Conservation (phyloP, 2,888 invertebrate genomes). For the Reticulitermes lucifugus region DNA sequence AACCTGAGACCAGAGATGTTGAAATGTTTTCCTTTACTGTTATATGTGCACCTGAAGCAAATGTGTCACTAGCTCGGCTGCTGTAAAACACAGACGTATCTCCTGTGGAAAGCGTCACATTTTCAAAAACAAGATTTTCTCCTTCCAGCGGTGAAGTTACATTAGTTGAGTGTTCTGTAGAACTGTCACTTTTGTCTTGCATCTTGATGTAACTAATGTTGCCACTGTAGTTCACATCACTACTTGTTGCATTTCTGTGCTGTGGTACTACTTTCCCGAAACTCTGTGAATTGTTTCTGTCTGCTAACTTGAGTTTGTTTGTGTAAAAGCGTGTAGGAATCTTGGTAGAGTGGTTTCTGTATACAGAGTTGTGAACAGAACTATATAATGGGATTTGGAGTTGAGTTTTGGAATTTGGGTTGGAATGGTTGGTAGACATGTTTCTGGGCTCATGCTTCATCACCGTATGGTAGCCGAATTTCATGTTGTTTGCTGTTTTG, state of each 20-base stretch:
- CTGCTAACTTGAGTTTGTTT: not conserved
- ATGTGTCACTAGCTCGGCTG: constrained; percentile 49
- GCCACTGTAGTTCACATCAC: not conserved
- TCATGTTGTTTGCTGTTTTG: not conserved
- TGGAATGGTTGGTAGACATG: not conserved
- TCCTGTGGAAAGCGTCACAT: constrained; percentile 21
- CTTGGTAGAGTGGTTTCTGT: not conserved
- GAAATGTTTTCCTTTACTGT: constrained; percentile 63
- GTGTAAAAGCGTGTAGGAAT: not conserved
- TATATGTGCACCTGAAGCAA: constrained; percentile 60
- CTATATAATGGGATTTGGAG: not conserved
- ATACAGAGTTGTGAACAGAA: not conserved
- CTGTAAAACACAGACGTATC: constrained; percentile 30
- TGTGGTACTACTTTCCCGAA: not conserved
- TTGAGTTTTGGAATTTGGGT: not conserved
- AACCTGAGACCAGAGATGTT: constrained; percentile 55
- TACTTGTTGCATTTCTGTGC: constrained; percentile 2
- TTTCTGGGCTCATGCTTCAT: not conserved
- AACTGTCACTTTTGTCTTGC: not conserved
- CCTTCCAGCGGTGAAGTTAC: not conserved
- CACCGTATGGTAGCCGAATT: not conserved
- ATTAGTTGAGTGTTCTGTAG: not conserved
- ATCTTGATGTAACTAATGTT: not conserved
- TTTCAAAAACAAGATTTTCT: constrained; percentile 26
- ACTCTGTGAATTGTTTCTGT: not conserved